These are phyloP conservation scores for Cybosia mesomella DNA, from an alignment of 2,888 invertebrate genomes.

Conservation along the genomic window DNA sequence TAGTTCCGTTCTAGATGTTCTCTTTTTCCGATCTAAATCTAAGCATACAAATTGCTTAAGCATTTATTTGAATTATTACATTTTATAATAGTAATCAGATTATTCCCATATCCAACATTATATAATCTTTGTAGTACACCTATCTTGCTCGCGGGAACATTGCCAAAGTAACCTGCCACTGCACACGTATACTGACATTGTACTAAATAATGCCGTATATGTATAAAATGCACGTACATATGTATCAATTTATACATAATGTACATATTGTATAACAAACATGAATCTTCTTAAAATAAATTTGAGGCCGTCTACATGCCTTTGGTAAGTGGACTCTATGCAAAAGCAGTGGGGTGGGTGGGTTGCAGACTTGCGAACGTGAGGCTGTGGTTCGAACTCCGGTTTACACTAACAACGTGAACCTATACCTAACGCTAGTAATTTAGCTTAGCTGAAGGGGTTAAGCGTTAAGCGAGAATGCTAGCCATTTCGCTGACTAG, in stretches of 20 bases:
- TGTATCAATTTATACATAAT: background rate
- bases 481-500: too few relatives aligned
- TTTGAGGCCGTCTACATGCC: background rate
- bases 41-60: too few relatives aligned
- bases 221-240: background rate
- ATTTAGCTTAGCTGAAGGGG: too few relatives aligned
- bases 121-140: conserved; percentile 56
- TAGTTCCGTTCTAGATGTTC: too few relatives aligned
- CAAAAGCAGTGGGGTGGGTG: background rate
- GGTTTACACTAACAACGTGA: background rate
- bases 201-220: conserved; percentile 4
- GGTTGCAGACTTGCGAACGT: too few relatives aligned
- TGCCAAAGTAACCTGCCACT: conserved; percentile 76
- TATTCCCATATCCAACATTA: conserved; percentile 19
- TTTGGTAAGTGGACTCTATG: background rate
- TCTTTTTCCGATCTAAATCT: too few relatives aligned
- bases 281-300: background rate
- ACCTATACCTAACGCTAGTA: too few relatives aligned
- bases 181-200: conserved; percentile 26
- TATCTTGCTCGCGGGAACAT: conserved; percentile 65
- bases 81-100: background rate
- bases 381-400: background rate
- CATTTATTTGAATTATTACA: too few relatives aligned
- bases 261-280: background rate
- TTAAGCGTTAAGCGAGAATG: too few relatives aligned